These are phyloP conservation scores for Podarcis siculus DNA, from an alignment of 2,797 vertebrate species.

Conservation along the genomic window DNA sequence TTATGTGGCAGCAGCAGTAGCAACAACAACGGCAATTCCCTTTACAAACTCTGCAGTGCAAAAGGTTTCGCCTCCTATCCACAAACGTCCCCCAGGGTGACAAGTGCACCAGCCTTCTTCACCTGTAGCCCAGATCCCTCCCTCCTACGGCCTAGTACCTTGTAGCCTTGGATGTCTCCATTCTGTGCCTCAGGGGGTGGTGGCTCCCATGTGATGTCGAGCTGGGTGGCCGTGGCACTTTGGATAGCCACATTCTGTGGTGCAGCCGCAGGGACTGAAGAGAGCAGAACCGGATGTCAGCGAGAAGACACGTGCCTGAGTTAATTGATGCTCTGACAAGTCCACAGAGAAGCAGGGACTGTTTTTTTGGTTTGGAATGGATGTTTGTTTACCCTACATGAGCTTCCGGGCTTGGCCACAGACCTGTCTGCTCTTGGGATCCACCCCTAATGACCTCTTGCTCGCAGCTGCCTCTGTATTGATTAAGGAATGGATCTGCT, in stretches of 20 bases:
- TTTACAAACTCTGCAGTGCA: background rate
- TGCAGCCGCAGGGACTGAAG: conserved; percentile 88
- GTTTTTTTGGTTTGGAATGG: background rate
- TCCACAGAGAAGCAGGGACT: background rate
- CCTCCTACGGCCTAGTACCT: conserved; percentile 79
- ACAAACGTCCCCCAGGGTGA: rapidly evolving
- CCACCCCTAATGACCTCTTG: no score
- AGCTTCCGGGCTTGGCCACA: background rate
- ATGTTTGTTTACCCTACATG: background rate
- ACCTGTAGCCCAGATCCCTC: background rate
- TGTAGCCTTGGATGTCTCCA: conserved; percentile 97
- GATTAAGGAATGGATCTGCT: background rate
- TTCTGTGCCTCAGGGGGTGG: conserved; percentile 90
- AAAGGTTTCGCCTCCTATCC: background rate
- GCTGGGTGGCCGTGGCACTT: conserved; percentile 89
- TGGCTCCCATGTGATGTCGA: conserved; percentile 93
- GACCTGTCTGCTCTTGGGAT: background rate
- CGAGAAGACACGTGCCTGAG: rapidly evolving
- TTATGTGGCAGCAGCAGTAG: background rate
- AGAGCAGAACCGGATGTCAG: background rate
- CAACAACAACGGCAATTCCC: background rate
- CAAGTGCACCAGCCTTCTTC: rapidly evolving
- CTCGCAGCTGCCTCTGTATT: background rate
- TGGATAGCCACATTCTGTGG: conserved; percentile 90
- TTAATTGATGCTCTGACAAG: background rate